Evolutionary conservation across 2,113 vertebrate genomes (phyloP).

Genomic region (Mastomys natalensis): DNA sequence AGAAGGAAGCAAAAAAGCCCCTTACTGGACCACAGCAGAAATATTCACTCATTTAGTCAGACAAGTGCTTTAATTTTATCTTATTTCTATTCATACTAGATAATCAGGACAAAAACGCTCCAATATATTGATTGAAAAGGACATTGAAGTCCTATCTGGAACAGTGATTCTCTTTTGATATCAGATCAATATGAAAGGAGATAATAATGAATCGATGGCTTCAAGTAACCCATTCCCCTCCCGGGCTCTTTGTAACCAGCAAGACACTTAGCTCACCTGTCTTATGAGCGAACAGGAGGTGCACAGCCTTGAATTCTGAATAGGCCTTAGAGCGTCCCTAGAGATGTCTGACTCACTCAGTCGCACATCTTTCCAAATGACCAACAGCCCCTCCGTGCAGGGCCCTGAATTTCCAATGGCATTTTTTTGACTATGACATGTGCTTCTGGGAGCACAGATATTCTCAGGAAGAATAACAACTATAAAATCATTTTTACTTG

Average conservation of each 20-base stretch:
- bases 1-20: neutral
- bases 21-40: neutral
- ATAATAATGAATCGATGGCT: slow-evolving; percentile 28
- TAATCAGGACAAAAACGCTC: neutral
- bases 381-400: neutral
- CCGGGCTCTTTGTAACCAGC: neutral
- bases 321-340: neutral
- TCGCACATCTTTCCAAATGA: slow-evolving; percentile 43
- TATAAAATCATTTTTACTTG: slow-evolving; percentile 71
- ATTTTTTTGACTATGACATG: neutral
- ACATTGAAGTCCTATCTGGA: neutral
- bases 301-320: neutral
- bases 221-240: slow-evolving; percentile 28
- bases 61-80: slow-evolving; percentile 38
- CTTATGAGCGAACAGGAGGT: neutral
- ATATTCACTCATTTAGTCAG: slow-evolving; percentile 22
- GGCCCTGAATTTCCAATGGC: neutral
- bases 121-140: neutral
- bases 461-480: slow-evolving; percentile 64
- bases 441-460: neutral
- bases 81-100: neutral
- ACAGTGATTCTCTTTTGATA: neutral
- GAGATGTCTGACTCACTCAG: neutral
- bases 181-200: slow-evolving; percentile 30
- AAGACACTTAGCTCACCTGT: slow-evolving; percentile 46